Evolutionary conservation across 2,113 vertebrate genomes (phyloP), one percentile per base, ranked within the genome.

Genomic region (Sinocyclocheilus anshuiensis): DNA sequence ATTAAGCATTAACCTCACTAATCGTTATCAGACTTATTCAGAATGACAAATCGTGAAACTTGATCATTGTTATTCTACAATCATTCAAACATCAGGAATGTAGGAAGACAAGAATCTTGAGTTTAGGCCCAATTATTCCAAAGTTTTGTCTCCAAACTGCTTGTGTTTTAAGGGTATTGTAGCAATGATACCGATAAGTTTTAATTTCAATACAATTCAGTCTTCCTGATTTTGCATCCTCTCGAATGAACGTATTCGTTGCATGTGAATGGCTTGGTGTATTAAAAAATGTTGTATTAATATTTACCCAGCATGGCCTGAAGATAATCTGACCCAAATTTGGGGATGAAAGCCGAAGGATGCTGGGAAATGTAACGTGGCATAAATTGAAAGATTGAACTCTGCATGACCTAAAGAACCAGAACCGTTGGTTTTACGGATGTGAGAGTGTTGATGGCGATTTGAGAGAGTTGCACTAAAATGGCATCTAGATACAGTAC

Each of bases 311-410:
- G 22, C 36, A 22, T 42, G 36, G 36, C 16, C 18, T 9, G 9
- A 9, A 20, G 36, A 45, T 74, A 12, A 74, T 74, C 36, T 74
- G 71, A 45, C 71, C 71, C 71, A 74, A 45, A 45, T 74, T n/a
- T 74, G 18, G 4, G 20, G 39, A 45, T 45, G 2, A 22, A 74
- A 74, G 20, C 36, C 4, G 36, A 74, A 45, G 71, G 7, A 33
- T 42, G 9, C 1, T 74, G 20, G 4, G 18, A 2, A n/a, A 13
- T 45, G 1, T 13, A 53, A 15, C 5, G 8, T 22, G 33, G 33
- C 11, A 45, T 74, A 15, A n/a, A 74, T 74, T 45, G 39, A 74
- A 74, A 74, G 20, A 24, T 7, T 45, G 71, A 74, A n/a, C 71
- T 45, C 39, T 74, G 39, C 4, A 2, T 74, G 71, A 74, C 71